These are phyloP conservation scores for Drosophila ficusphila DNA, from an alignment of 1,140 invertebrate species.

Conservation along the genomic window DNA sequence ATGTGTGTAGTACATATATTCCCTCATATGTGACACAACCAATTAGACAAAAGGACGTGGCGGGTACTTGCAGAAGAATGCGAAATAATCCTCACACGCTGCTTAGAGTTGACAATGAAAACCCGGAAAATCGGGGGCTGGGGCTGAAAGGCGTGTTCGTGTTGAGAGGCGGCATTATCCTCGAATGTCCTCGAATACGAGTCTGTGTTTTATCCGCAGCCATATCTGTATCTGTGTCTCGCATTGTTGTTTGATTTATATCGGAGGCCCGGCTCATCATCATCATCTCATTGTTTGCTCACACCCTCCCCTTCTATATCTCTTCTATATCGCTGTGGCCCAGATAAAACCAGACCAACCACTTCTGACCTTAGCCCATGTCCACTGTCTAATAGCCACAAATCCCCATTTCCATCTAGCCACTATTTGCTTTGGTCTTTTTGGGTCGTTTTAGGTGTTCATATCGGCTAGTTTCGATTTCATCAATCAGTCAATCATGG, in stretches of 20 bases:
- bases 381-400: conserved; percentile 43
- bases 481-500: conserved; percentile 48
- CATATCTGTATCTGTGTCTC: conserved; percentile 43
- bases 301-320: conserved; percentile 19
- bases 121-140: conserved; percentile 18
- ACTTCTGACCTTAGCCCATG: conserved; percentile 7
- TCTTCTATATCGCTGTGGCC: conserved; percentile 11
- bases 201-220: conserved; percentile 17
- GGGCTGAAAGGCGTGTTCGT: conserved; percentile 48
- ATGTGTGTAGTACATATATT: no score
- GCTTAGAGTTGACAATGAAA: conserved; percentile 69
- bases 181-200: conserved; percentile 53
- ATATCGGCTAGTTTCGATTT: conserved; percentile 29
- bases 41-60: conserved; percentile 75
- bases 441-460: conserved; percentile 14
- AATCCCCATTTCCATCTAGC: conserved; percentile 25
- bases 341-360: conserved; percentile 33
- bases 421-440: conserved; percentile 23
- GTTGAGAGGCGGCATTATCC: conserved; percentile 65
- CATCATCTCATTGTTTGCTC: conserved; percentile 31
- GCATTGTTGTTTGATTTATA: conserved; percentile 75
- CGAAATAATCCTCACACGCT: conserved; percentile 76
- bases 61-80: conserved; percentile 57
- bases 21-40: conserved; percentile 67
- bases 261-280: conserved; percentile 47